A percentile compares a stretch with the other conserved stretches of the same genome.
Evolutionary conservation across 2,113 vertebrate genomes (phyloP).

Genomic region (Sorex fumeus): DNA sequence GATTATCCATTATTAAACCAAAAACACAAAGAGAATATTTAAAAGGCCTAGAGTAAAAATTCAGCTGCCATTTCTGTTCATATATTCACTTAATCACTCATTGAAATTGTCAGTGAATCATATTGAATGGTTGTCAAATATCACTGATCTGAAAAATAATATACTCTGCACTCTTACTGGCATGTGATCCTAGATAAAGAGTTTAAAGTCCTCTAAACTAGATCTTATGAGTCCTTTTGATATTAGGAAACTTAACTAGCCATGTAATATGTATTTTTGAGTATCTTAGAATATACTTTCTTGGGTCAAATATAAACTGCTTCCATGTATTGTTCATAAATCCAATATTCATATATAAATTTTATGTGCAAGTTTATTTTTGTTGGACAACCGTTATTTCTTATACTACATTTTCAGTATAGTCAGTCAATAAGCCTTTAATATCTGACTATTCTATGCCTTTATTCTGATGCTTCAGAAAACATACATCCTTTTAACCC

Average conservation of each 20-base stretch:
- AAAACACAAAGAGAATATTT: constrained; percentile 35
- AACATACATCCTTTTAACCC: neutral
- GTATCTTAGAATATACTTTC: constrained; percentile 34
- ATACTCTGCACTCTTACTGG: constrained; percentile 4
- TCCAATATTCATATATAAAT: constrained; percentile 8
- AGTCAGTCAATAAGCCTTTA: neutral
- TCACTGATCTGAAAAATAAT: constrained; percentile 71
- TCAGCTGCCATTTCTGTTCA: constrained; percentile 62
- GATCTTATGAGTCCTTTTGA: constrained; percentile 63
- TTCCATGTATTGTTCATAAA: constrained; percentile 51
- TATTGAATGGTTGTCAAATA: constrained; percentile 65
- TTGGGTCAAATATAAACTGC: constrained; percentile 35
- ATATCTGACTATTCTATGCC: neutral
- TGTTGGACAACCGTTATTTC: constrained; percentile 52
- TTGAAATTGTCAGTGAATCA: constrained; percentile 59
- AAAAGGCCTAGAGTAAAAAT: constrained; percentile 58
- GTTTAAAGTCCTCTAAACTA: constrained; percentile 51
- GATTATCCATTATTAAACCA: constrained; percentile 50
- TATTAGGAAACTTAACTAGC: constrained; percentile 55
- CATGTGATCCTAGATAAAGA: constrained; percentile 53
- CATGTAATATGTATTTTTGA: constrained; percentile 48
- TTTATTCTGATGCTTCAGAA: neutral
- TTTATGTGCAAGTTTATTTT: constrained; percentile 33
- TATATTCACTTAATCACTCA: constrained; percentile 62
- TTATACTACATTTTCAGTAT: neutral